A percentile compares a stretch with the other conserved stretches of the same genome.
These are phyloP conservation scores for Micrastur ruficollis DNA, from an alignment of 2,797 vertebrate species.

Conservation along the genomic window DNA sequence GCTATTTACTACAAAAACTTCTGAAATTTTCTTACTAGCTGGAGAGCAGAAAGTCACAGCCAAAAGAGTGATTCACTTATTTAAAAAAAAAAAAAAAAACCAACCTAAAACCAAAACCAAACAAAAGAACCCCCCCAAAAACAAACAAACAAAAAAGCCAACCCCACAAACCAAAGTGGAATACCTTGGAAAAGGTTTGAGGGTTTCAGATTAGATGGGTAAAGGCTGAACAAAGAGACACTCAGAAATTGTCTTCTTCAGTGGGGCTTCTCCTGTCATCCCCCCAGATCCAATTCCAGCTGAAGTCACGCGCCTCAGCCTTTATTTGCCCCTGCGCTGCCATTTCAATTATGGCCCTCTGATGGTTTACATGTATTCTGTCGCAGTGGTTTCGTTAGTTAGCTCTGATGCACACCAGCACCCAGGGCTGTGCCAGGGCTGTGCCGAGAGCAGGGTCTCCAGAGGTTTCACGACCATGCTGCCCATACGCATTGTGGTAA, in stretches of 20 bases:
- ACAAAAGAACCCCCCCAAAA: too few species aligned
- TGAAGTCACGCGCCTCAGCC: background rate
- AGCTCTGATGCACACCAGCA: background rate
- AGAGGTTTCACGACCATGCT: background rate
- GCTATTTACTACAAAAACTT: slow-evolving; percentile 52
- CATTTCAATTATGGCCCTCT: background rate
- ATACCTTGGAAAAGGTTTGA: background rate
- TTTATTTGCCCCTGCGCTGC: background rate
- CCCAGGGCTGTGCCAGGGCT: background rate
- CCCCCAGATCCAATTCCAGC: background rate
- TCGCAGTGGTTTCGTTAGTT: background rate
- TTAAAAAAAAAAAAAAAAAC: background rate
- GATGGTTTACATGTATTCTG: background rate
- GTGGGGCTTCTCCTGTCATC: background rate
- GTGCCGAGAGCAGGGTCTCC: background rate
- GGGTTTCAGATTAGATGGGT: background rate
- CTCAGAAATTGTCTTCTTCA: background rate
- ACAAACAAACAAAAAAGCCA: too few species aligned
- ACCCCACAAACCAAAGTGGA: background rate
- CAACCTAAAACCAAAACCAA: too few species aligned
- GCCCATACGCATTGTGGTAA: background rate
- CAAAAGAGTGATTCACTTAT: background rate
- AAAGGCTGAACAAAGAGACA: background rate
- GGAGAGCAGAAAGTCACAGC: background rate
- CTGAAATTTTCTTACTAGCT: slow-evolving; percentile 39